A percentile compares a stretch with the other conserved stretches of the same genome.
Conservation (phyloP, 2,888 invertebrate species). For the Campopleginae sp. region DNA sequence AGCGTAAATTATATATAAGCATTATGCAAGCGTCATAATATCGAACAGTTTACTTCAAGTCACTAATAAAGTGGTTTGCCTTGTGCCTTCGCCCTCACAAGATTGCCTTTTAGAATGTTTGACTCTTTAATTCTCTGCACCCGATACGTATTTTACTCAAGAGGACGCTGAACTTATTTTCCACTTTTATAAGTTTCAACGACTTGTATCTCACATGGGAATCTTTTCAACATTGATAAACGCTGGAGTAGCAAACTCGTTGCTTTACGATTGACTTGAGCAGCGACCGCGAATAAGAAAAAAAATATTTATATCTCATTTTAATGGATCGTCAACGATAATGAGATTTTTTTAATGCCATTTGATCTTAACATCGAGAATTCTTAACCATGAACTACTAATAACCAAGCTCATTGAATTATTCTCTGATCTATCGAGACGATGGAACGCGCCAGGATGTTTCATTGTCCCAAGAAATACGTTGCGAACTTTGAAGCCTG, state of each 20-base stretch:
- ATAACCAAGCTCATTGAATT: neutral
- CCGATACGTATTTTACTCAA: conserved; percentile 35
- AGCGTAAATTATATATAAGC: neutral
- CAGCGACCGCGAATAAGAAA: neutral
- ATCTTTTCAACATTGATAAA: neutral
- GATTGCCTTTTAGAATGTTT: conserved; percentile 63
- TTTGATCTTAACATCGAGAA: neutral
- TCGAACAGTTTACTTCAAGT: conserved; percentile 55
- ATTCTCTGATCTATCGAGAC: neutral
- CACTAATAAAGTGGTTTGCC: conserved; percentile 62
- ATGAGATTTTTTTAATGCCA: neutral
- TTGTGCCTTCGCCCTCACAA: conserved; percentile 56
- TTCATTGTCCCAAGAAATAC: neutral
- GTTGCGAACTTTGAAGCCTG: neutral
- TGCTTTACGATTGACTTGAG: neutral
- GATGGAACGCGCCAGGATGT: neutral
- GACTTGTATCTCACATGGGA: neutral
- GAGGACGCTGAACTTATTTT: neutral
- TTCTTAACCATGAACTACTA: neutral
- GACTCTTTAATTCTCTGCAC: conserved; percentile 16
- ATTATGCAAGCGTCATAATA: conserved; percentile 41
- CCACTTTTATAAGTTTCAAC: neutral
- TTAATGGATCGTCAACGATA: neutral
- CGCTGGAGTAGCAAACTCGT: neutral
- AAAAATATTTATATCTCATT: neutral